phyloP scores from a whole-genome alignment of 1,140 invertebrate genomes.

The Ceratina japonica region DNA sequence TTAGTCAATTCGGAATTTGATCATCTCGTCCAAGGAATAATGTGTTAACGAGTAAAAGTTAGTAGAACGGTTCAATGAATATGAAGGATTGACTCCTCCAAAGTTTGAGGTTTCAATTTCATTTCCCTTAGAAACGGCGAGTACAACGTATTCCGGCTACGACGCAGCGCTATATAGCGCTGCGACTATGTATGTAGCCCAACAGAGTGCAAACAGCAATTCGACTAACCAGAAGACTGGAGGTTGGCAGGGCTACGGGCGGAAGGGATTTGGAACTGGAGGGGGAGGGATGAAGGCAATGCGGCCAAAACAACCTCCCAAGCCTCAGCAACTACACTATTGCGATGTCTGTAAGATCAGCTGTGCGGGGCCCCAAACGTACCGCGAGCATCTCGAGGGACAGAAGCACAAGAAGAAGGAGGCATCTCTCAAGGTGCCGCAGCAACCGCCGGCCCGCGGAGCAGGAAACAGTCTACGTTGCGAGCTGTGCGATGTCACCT shows the following conservation, averaged over 20 bases:
- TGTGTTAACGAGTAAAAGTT: constrained; percentile 27
- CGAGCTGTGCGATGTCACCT: constrained; percentile 98
- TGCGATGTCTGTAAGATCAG: constrained; percentile 99
- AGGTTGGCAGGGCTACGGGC: constrained; percentile 86
- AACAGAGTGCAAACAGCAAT: constrained; percentile 85
- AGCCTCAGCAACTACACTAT: constrained; percentile 95
- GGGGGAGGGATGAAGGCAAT: constrained; percentile 82
- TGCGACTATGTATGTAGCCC: constrained; percentile 94
- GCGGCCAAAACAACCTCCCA: constrained; percentile 89
- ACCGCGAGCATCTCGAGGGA: constrained; percentile 97
- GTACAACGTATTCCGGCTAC: constrained; percentile 88
- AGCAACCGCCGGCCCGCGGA: constrained; percentile 77
- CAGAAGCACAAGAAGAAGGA: constrained; percentile 99
- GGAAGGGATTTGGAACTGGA: constrained; percentile 84
- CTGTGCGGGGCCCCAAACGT: constrained; percentile 97
- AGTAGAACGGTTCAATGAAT: constrained; percentile 48
- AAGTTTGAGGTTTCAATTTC: constrained; percentile 77
- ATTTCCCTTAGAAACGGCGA: constrained; percentile 79
- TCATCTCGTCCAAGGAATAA: constrained; percentile 10
- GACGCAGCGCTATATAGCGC: constrained; percentile 96
- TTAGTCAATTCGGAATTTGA: background rate
- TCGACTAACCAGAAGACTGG: constrained; percentile 80
- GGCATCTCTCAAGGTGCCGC: constrained; percentile 89
- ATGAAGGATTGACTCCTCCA: constrained; percentile 66
- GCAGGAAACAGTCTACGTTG: constrained; percentile 89